Conservation (phyloP, 2,113 vertebrate species). For the Chaetodon trifascialis region DNA sequence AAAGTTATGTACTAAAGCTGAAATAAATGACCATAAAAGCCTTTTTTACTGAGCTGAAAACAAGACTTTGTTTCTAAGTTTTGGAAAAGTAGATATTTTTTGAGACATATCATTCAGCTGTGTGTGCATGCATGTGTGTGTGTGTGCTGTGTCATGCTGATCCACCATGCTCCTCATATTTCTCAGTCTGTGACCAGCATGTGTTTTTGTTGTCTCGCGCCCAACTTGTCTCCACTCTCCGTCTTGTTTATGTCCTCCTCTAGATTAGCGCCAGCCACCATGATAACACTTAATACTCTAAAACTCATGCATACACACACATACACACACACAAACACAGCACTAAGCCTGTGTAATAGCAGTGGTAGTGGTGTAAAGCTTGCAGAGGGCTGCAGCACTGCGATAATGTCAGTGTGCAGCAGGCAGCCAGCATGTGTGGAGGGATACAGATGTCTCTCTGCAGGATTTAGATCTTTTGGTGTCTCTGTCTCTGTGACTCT, state of each 20-base stretch:
- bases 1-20: background rate
- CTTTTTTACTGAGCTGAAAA: background rate
- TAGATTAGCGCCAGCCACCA: slow-evolving; percentile 15
- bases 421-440: background rate
- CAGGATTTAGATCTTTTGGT: slow-evolving; percentile 13
- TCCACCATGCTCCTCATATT: background rate
- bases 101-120: too few relatives aligned
- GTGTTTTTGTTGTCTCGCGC: background rate
- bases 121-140: background rate
- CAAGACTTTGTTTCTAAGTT: too few relatives aligned
- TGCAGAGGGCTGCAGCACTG: slow-evolving; percentile 14
- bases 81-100: too few relatives aligned
- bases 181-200: background rate
- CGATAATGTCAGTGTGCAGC: slow-evolving; percentile 11
- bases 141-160: background rate
- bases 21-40: background rate
- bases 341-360: slow-evolving; percentile 32
- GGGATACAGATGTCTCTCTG: slow-evolving; percentile 34
- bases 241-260: slow-evolving; percentile 33
- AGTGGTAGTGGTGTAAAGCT: slow-evolving; percentile 19
- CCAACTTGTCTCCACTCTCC: background rate
- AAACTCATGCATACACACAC: background rate
- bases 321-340: background rate
- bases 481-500: background rate
- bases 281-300: slow-evolving; percentile 32